Base-by-base conservation (phyloP, 2,113 vertebrate genomes). In the Scolopax mira region DNA sequence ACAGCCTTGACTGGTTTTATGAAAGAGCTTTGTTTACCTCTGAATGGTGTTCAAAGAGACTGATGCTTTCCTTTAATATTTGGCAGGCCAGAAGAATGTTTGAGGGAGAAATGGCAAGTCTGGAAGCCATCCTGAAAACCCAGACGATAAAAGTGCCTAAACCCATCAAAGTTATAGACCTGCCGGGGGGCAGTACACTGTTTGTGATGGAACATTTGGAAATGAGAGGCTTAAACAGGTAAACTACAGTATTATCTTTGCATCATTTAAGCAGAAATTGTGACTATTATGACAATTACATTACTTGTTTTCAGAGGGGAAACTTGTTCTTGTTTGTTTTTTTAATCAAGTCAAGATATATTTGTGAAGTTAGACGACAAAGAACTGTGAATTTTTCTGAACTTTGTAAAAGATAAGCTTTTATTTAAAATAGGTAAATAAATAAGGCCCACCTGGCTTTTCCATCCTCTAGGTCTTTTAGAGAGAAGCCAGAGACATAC, bases 191-290 rank as follows among this genome's bases (percentile, higher is more conserved):
- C 9, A 98, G 97, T 64, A 98, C 98, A 44, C 62, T 98, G 4
- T 97, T 99, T 44, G 98, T 99, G 44, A 99, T 99, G 99, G 99
- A 99, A 73, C 98, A 99, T 67, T 65, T 99, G 93, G 99, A 99
- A 89, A 99, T 99, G 98, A 95, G 93, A 52, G 82, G 97, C 62
- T 98, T 99, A 23, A 99, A 87, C 97, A 99, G 98, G 99, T 99
- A 94, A 49, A 83, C 18, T 41, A 42, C 7, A 13, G 12, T 54
- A 6, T 55, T 28, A 8, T 37, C 55, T n/a, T 57, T 80, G 31
- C 22, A 54, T 60, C 9, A 9, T 87, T 74, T 41, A n/a, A 37
- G 5, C 19, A 58, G 48, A 64, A 71, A 21, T 62, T n/a, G 51
- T 71, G 18, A 14, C 19, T 71, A 1, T 51, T 65, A 3, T 0